Evolutionary conservation across 2,888 invertebrate genomes (phyloP).

Genomic region (Orthosia cruda): DNA sequence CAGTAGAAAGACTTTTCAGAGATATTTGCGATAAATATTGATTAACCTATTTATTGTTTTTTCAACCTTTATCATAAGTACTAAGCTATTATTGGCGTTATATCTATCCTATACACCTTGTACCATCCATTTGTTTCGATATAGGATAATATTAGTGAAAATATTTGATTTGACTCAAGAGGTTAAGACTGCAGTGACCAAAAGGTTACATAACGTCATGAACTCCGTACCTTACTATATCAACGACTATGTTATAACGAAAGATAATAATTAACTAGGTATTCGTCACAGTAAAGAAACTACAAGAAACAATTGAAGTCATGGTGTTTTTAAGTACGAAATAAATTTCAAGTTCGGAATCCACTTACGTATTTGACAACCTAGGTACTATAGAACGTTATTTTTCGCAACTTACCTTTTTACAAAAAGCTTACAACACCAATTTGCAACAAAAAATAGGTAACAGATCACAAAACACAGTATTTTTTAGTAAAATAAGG

Average conservation of each 20-base stretch:
- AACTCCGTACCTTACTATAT: conserved; percentile 33
- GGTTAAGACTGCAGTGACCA: conserved; percentile 76
- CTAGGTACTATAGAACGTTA: conserved; percentile 10
- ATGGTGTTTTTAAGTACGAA: background rate
- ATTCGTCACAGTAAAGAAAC: background rate
- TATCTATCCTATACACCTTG: background rate
- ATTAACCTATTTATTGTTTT: background rate
- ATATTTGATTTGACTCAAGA: conserved; percentile 35
- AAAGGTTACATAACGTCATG: conserved; percentile 83
- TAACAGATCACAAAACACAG: conserved; percentile 49
- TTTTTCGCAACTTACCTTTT: conserved; percentile 51
- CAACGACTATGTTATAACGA: conserved; percentile 6
- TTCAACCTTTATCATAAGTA: background rate
- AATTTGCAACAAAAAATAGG: conserved; percentile 17
- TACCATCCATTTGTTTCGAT: background rate
- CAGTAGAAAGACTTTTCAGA: background rate
- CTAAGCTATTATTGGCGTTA: background rate
- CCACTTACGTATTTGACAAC: conserved; percentile 58
- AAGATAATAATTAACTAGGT: background rate
- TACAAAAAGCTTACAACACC: conserved; percentile 27
- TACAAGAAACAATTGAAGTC: conserved; percentile 28
- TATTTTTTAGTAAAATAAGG: conserved; percentile 27
- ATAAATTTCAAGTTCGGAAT: conserved; percentile 48
- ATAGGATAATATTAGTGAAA: conserved; percentile 13
- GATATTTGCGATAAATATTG: background rate